phyloP scores from a whole-genome alignment of 2,797 vertebrate genomes.

The Acrossocheilus fasciatus region DNA sequence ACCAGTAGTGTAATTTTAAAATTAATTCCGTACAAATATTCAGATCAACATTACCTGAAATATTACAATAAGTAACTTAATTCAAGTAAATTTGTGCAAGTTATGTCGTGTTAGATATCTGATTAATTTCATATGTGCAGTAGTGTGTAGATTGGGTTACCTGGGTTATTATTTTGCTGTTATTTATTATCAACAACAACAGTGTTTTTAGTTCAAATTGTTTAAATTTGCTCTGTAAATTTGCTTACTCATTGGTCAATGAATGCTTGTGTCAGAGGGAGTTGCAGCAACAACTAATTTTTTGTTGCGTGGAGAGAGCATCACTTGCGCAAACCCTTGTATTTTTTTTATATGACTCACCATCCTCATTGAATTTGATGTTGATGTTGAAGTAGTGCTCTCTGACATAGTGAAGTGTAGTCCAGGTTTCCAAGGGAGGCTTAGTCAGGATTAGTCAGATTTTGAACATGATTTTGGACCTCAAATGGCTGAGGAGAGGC shows the following conservation, averaged over 20 bases:
- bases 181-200: neutral
- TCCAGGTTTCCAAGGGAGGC: slow-evolving; percentile 11
- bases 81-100: neutral
- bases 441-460: slow-evolving; percentile 16
- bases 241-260: neutral
- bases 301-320: neutral
- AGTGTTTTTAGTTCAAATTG: neutral
- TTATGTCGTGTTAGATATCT: neutral
- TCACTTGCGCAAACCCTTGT: neutral
- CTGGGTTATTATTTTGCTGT: neutral
- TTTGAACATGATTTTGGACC: slow-evolving; percentile 20
- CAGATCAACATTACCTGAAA: neutral
- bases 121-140: neutral
- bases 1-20: neutral
- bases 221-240: neutral
- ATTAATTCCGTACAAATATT: neutral
- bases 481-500: neutral
- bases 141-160: neutral
- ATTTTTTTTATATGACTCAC: slow-evolving; percentile 1
- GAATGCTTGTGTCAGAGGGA: neutral
- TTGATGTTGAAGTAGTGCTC: neutral
- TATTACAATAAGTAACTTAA: neutral
- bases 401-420: neutral
- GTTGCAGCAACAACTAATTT: neutral
- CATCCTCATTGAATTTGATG: neutral